Base-by-base conservation (phyloP, 2,888 invertebrate genomes). In the Melangyna quadrimaculata region DNA sequence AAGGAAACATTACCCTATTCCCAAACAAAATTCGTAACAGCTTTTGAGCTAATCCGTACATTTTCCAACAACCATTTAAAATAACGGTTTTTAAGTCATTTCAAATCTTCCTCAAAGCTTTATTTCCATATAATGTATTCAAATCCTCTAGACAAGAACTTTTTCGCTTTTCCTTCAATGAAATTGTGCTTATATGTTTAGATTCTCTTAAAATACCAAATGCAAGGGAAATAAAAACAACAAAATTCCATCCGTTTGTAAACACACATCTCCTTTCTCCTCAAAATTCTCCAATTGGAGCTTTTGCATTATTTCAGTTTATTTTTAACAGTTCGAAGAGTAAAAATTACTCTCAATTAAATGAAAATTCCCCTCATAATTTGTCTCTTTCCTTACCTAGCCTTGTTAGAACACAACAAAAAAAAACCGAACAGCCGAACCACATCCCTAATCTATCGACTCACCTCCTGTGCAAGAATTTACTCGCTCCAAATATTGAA, bases 401-500 rank as follows among this genome's bases (percentile, higher is more conserved):
- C 53, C 65, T 35, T 59, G 43, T 63, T 48, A 82, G 45, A 45
- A 14, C 6, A 27, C 27, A 27, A 48, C 37, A 29, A 67, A 51
- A 59, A 59, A 29, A 67, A 51, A 59, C 37, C 22, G 14, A 59
- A 14, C 7, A 22, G 2, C 43, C 19, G 14, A 61, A 57, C 51
- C 59, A 78, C 74, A 59, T 69, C 63, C 65, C 78, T 63, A 19
- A 51, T 79, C 51, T 6, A 57, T 69, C 55, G n/a, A 55, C 29
- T 73, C 55, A 55, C 27, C 48, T 74, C 35, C 35, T 51, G n/a
- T n/a, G 32, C 69, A 37, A 57, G 14, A 61, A 61, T 48, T 63
- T 22, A 55, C 71, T 84, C 69, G 74, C 83, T 55, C 72, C 72
- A 80, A 55, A 69, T 37, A 37, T 19, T 51, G 6, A 48, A 48